Evolutionary conservation across 2,888 invertebrate species (phyloP), one percentile per base, ranked within the genome.

Genomic region (Tyria jacobaeae): DNA sequence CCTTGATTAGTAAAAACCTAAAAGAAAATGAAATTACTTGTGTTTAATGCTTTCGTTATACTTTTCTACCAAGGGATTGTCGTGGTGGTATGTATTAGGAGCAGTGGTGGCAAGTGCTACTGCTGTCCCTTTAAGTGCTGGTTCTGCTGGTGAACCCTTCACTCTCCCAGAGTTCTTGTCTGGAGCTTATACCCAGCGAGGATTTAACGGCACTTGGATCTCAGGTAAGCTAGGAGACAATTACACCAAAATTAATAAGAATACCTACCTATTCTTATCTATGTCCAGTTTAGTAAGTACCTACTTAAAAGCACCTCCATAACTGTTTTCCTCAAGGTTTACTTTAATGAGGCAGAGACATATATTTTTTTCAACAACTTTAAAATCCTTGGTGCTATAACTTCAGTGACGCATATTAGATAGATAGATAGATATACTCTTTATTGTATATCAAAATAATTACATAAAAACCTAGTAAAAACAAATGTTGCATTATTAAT

Each of bases 171-270:
- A 94, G 57, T 87, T 92, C 59, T 83, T 93, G 15, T 73, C 79
- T 4, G 89, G 90, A 41, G 81, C 84, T 55, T 94, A 91, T 68
- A 7, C 76, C 0, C 94, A 92, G 69, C 85, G 89, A 54, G 89
- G 92, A 1, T 96, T 95, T 83, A 95, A 92, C 74, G 96, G 96
- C 67, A 94, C 94, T 54, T 96, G 96, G 96, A 95, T 96, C 68
- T 94, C 95, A 78, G 96, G 96, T 96, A 85, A 24, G 55, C 39
- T 37, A 41, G 14, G 5, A 27, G 2, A 7, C 1, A 17, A 17
- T 9, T 15, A 14, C 4, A 21, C 9, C 2, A 2, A 1, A n/a
- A 15, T 27, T 14, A 6, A 2, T 17, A 41, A 41, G 7, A 39
- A 0, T 15, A 37, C 14, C 15, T 37, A 14, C 14, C 3, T 37